Evolutionary conservation across 2,113 vertebrate genomes (phyloP), one percentile per base, ranked within the genome.

Genomic region (Tor tambroides): DNA sequence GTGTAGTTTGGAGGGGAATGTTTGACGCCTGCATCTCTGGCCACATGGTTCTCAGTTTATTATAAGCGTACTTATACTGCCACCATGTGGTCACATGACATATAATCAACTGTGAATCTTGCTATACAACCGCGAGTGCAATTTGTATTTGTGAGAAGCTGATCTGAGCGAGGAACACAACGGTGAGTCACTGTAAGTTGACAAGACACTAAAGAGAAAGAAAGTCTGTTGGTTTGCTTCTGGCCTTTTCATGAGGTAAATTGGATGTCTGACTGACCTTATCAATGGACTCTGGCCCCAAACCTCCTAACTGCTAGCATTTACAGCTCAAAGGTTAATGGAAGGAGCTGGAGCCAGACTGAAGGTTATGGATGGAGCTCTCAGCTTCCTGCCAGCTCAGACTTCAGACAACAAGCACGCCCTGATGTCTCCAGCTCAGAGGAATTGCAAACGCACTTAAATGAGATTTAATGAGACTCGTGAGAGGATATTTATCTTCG

Each of bases 311-410:
- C 79, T 86, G 84, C 78, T 90, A 92, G 92, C 94, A 93, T 94
- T 94, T 94, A 88, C 85, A 81, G 88, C 87, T 89, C 51, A 95
- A 95, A 95, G 94, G 94, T 95, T 93, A 95, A 94, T 93, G 87
- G 75, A 77, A 89, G 84, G 85, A 59, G 54, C 72, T n/a, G 7
- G 81, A 89, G 63, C 84, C 88, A 87, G 80, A 90, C 79, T 92
- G 86, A 95, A 95, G 94, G 94, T 95, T 92, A 93, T 87, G 86
- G 69, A 91, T 32, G 80, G 51, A 38, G 38, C 35, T 32, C 46
- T 43, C 14, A 84, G 28, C 56, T 74, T 67, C 28, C 35, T 80
- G 38, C 9, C 76, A 80, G 15, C 10, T 74, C 54, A 46, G 23
- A 67, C 30, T n/a, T 74, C 56, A 69, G 46, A 82, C 15, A 72